Evolutionary conservation across 1,140 invertebrate species (phyloP), one percentile per base, ranked within the genome.

Genomic region (Tribolium madens): DNA sequence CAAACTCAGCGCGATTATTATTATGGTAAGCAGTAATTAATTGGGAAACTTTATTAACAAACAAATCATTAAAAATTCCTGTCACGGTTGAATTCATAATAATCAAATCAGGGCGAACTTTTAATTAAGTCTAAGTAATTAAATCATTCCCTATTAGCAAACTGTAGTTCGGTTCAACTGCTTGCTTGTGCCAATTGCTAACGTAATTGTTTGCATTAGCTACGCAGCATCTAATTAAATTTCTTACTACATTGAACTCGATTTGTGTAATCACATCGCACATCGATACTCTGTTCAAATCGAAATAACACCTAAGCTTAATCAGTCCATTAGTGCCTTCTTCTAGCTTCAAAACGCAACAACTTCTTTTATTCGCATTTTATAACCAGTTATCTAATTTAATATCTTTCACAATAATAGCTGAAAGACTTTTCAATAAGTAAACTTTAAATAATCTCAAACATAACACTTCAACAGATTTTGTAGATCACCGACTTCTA

Each of bases 61-160:
- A 72, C 50, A 72, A 50, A 26, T 52, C 70, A 72, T 50, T 72
- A 72, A 72, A 72, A 72, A 72, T 52, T 50, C 69, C 21, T 12
- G 26, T 72, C 70, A 52, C 46, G 33, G 52, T 60, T 60, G 57
- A 75, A 42, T 60, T 60, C 52, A 46, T 75, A 60, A 60, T 75
- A 75, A 75, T 75, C 31, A 60, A 64, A 64, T 18, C 14, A 10
- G 21, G 72, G n/a, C 70, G 47, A 76, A 76, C 74, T 76, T 76
- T 76, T 76, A 76, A 76, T 76, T 75, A 75, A 75, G 53, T 69
- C 74, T 74, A 69, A 68, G 57, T 68, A 75, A 75, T 75, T 68
- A 75, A 75, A 75, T 75, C 74, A 75, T 69, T 68, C 74, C 53
- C 74, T 75, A 75, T 75, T 76, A 76, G 74, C 60, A 70, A 76